These are phyloP conservation scores for Bagarius yarrelli DNA, from an alignment of 2,113 vertebrate species.

Conservation along the genomic window DNA sequence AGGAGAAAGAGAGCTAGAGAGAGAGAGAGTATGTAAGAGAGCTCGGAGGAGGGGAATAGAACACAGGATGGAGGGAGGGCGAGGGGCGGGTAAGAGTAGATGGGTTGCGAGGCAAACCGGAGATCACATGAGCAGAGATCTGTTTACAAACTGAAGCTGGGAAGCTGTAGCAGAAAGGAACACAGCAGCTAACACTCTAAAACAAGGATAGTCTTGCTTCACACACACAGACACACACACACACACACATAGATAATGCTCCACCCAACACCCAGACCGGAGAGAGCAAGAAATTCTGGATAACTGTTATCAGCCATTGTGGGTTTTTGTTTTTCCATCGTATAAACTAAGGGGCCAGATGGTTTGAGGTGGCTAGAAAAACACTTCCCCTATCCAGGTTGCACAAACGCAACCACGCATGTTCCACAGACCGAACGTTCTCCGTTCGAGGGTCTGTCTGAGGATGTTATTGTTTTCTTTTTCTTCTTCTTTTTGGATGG, in stretches of 20 bases:
- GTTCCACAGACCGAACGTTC: slow-evolving; percentile 56
- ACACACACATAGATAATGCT: slow-evolving; percentile 7
- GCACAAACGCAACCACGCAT: slow-evolving; percentile 54
- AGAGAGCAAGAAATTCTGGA: slow-evolving; percentile 29
- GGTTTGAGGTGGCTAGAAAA: slow-evolving; percentile 53
- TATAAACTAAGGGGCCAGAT: slow-evolving; percentile 50
- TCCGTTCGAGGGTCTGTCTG: slow-evolving; percentile 59
- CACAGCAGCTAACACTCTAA: slow-evolving; percentile 30
- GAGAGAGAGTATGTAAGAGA: slow-evolving; percentile 10
- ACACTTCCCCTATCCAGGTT: slow-evolving; percentile 45
- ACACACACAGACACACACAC: slow-evolving; percentile 12
- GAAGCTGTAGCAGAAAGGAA: slow-evolving; percentile 51
- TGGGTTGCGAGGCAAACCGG: slow-evolving; percentile 78
- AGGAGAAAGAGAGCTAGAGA: slow-evolving; percentile 13
- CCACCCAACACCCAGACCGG: slow-evolving; percentile 13
- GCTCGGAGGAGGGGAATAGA: slow-evolving; percentile 54
- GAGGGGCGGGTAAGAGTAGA: slow-evolving; percentile 49
- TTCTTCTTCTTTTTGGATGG: slow-evolving; percentile 51
- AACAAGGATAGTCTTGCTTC: slow-evolving; percentile 6
- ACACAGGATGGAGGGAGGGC: slow-evolving; percentile 62
- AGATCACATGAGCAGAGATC: slow-evolving; percentile 79
- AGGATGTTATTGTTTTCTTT: slow-evolving; percentile 46
- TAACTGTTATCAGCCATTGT: slow-evolving; percentile 2
- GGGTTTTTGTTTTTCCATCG: not conserved
- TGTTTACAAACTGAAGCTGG: slow-evolving; percentile 80